Percentiles rank a stretch among this genome's conserved stretches.
Conservation (phyloP, 2,888 invertebrate species). For the Pseudococcus longispinus region DNA sequence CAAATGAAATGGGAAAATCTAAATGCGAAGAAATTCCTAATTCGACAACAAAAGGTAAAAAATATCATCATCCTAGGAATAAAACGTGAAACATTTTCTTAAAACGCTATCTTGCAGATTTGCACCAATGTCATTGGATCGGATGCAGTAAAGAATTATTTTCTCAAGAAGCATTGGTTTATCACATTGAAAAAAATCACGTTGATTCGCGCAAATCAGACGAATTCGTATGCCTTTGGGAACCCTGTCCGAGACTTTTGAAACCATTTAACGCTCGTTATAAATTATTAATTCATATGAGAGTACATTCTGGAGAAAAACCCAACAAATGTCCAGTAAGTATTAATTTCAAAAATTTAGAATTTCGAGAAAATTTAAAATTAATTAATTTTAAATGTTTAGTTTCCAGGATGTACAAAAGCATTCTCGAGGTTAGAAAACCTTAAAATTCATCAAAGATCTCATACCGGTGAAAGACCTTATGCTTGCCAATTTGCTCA, state of each 20-base stretch:
- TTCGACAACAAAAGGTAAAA: constrained; percentile 47
- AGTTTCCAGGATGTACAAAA: constrained; percentile 94
- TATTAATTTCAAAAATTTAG: constrained; percentile 60
- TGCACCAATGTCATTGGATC: constrained; percentile 79
- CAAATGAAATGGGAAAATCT: background rate
- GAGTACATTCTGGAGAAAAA: constrained; percentile 97
- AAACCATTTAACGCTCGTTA: constrained; percentile 97
- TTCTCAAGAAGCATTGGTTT: constrained; percentile 79
- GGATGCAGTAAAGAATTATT: constrained; percentile 82
- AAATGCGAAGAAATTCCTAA: background rate
- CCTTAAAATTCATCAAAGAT: constrained; percentile 94
- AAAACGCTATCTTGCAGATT: constrained; percentile 47
- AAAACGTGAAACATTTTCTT: background rate
- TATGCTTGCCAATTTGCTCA: constrained; percentile 92
- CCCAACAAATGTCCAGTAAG: constrained; percentile 97
- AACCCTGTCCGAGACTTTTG: constrained; percentile 85
- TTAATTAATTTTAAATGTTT: background rate
- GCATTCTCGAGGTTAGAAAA: constrained; percentile 97
- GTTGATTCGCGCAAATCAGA: constrained; percentile 69
- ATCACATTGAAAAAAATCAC: constrained; percentile 85
- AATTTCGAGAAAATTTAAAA: background rate
- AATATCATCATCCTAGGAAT: background rate
- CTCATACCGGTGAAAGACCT: constrained; percentile 95
- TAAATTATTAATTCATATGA: constrained; percentile 95
- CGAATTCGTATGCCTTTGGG: constrained; percentile 91